A percentile compares a stretch with the other conserved stretches of the same genome.
These are phyloP conservation scores for Tridacna crocea DNA, from an alignment of 2,888 invertebrate genomes.

Conservation along the genomic window DNA sequence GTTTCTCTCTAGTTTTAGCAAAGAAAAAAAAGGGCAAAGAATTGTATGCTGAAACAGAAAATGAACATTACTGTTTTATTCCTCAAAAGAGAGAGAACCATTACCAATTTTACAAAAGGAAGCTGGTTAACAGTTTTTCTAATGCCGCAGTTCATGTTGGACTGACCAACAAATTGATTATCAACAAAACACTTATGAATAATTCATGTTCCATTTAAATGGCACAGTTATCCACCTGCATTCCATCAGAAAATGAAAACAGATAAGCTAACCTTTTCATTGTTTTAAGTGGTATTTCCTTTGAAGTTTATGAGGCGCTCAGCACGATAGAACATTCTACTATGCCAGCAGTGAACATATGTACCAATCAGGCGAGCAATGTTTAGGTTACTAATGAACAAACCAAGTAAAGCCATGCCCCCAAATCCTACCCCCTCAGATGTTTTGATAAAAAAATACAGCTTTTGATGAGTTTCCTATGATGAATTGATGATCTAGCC, in stretches of 20 bases:
- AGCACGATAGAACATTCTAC: constrained; percentile 23
- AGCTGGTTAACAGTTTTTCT: too few relatives aligned
- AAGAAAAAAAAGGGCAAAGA: too few relatives aligned
- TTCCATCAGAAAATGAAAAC: constrained; percentile 33
- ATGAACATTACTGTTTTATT: too few relatives aligned
- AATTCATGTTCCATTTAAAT: constrained; percentile 18
- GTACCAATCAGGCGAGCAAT: constrained; percentile 19
- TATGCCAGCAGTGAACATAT: constrained; percentile 21
- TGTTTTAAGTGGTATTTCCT: constrained; percentile 24
- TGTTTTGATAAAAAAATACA: constrained; percentile 23
- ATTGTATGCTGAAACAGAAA: too few relatives aligned
- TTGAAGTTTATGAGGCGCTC: constrained; percentile 21
- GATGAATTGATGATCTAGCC: constrained; percentile 16
- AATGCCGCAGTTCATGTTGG: background rate
- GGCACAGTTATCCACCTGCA: constrained; percentile 43
- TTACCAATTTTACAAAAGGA: too few relatives aligned
- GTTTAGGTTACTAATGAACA: constrained; percentile 18
- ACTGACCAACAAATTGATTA: constrained; percentile 12
- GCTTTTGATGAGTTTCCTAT: constrained; percentile 21
- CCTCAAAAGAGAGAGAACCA: too few relatives aligned
- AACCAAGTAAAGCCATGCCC: constrained; percentile 15
- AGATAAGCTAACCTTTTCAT: constrained; percentile 27
- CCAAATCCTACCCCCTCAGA: constrained; percentile 14
- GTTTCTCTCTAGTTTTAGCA: too few relatives aligned
- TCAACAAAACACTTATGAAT: constrained; percentile 22